Percentiles rank a stretch among this genome's conserved stretches.
These are phyloP conservation scores for Nectonema munidae DNA, from an alignment of 2,888 invertebrate genomes.

Conservation along the genomic window DNA sequence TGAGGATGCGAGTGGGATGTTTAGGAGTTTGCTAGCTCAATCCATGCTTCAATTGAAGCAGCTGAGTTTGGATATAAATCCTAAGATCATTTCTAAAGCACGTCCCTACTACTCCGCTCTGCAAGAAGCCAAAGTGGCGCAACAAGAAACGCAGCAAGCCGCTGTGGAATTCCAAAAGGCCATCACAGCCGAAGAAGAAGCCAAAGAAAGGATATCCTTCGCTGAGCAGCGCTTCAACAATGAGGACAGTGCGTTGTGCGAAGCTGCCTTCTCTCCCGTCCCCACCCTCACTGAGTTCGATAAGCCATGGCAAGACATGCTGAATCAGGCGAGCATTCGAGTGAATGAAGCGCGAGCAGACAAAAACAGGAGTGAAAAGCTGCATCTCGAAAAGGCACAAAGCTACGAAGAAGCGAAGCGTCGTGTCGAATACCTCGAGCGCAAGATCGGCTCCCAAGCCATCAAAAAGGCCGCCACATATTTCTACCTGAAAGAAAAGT, in stretches of 20 bases:
- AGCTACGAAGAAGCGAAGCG: too few relatives aligned
- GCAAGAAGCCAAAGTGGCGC: neutral
- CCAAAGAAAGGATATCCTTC: slow-evolving; percentile 7
- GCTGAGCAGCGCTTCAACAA: slow-evolving; percentile 1
- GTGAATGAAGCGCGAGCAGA: too few relatives aligned
- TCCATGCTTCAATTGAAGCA: neutral
- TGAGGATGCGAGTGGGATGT: slow-evolving; percentile 2
- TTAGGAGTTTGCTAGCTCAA: neutral
- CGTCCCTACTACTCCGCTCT: slow-evolving; percentile 7
- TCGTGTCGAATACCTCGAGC: too few relatives aligned
- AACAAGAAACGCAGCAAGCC: slow-evolving; percentile 1
- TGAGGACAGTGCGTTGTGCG: neutral
- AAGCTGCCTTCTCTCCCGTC: too few relatives aligned
- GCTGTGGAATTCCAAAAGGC: slow-evolving; percentile 9
- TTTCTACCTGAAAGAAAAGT: too few relatives aligned
- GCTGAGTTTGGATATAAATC: neutral
- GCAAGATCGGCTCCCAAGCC: too few relatives aligned
- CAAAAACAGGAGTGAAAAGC: too few relatives aligned
- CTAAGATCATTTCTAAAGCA: slow-evolving; percentile 1
- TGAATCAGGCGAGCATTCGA: slow-evolving; percentile 9
- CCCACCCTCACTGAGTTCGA: too few relatives aligned
- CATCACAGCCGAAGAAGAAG: neutral
- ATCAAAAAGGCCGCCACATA: too few relatives aligned
- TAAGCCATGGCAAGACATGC: slow-evolving; percentile 9
- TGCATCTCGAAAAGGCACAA: too few relatives aligned